These are phyloP conservation scores for Pogonognathellus flavescens DNA, from an alignment of 1,140 invertebrate species.

Conservation along the genomic window DNA sequence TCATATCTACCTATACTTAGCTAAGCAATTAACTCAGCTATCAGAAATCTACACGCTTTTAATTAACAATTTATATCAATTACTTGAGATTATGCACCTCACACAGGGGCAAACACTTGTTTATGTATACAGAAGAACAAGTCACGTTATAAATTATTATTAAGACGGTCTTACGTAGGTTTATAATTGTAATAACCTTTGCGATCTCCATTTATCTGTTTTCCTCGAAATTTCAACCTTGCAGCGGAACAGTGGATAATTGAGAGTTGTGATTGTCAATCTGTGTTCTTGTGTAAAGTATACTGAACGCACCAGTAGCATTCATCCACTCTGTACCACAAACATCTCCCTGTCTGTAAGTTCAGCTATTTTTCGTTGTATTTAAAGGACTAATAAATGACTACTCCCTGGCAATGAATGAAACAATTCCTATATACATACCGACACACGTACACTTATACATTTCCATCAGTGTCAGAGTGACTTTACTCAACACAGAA, in stretches of 20 bases:
- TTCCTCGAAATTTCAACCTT: conserved; percentile 25
- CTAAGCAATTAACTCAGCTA: too few relatives aligned
- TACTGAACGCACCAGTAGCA: neutral
- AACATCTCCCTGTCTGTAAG: neutral
- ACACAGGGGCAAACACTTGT: too few relatives aligned
- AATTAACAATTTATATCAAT: too few relatives aligned
- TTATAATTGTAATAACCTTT: neutral
- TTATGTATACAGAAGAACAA: neutral
- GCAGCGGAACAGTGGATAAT: neutral
- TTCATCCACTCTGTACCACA: neutral
- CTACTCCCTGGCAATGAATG: too few relatives aligned
- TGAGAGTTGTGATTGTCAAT: neutral
- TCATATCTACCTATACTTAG: too few relatives aligned
- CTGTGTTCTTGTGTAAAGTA: neutral
- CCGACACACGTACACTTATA: too few relatives aligned
- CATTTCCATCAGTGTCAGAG: too few relatives aligned
- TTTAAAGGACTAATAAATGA: neutral
- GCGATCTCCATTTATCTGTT: neutral
- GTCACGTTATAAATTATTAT: neutral
- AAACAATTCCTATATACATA: too few relatives aligned
- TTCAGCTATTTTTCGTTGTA: neutral
- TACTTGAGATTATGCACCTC: too few relatives aligned
- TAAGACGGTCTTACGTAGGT: neutral
- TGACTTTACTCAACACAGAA: too few relatives aligned
- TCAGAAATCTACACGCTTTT: too few relatives aligned